Evolutionary conservation across 1,140 invertebrate genomes (phyloP), one percentile per base, ranked within the genome.

Genomic region (Trichogramma pretiosum): DNA sequence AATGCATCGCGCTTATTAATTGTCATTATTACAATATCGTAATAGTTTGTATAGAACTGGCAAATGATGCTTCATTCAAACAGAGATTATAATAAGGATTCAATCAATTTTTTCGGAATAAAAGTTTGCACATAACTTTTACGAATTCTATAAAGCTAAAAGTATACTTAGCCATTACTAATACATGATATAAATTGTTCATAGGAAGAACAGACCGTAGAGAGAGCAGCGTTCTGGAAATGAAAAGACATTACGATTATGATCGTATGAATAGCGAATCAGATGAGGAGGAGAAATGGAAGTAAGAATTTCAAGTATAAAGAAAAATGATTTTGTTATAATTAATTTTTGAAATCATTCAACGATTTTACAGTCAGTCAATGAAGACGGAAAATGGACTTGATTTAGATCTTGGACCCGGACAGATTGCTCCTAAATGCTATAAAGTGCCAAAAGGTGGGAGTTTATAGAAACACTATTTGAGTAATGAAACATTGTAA

Each of bases 351-450:
- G 5, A 26, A 26, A 45, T 16, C 26, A 32, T 26, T 11, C 35
- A 46, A 44, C 36, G 26, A 16, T 50, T 35, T 61, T 65, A 8
- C 49, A 71, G 68, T 58, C 64, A 67, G 53, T 54, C 58, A 35
- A 56, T 60, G 51, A 66, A 51, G 46, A 57, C 59, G 47, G 67
- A 68, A 48, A 64, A 67, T 48, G 65, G 61, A 28, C 39, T 68
- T n/a, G 67, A 72, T 22, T 26, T 52, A 0, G 54, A 77, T 55
- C 70, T 88, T 41, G 86, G 86, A 18, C 84, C 85, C 17, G 84
- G 84, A 35, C 85, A 89, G 63, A 76, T 89, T 56, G 78, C 81
- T 63, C 85, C 85, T 19, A 77, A 81, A 49, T 83, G 81, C 56
- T 82, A 80, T 51, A 78, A 78, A 40, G 65, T 83, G 42, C 56